phyloP scores from a whole-genome alignment of 1,140 invertebrate species.

The Drosophila auraria region DNA sequence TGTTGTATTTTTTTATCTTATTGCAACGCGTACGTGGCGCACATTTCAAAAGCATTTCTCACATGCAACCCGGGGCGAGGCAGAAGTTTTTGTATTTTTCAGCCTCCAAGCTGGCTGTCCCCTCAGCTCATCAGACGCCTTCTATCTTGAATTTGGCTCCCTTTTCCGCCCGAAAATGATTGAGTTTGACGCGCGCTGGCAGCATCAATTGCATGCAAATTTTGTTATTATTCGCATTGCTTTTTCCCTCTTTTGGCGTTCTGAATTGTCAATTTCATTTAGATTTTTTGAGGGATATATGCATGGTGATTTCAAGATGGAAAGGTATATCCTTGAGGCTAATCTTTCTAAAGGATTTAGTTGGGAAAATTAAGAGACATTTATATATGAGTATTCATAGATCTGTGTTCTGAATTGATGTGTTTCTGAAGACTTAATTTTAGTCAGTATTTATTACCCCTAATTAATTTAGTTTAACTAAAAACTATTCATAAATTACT shows the following conservation, averaged over 20 bases:
- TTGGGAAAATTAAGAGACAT: neutral
- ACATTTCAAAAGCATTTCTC: constrained; percentile 77
- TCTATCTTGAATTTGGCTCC: constrained; percentile 1
- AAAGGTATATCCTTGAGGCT: neutral
- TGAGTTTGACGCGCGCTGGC: constrained; percentile 67
- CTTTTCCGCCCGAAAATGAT: constrained; percentile 54
- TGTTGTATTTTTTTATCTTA: constrained; percentile 53
- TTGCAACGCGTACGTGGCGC: constrained; percentile 71
- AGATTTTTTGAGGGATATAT: constrained; percentile 1
- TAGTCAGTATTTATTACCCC: too few relatives aligned
- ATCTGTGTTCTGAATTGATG: neutral
- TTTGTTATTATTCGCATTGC: constrained; percentile 68
- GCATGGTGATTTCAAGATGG: constrained; percentile 11
- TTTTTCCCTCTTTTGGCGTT: constrained; percentile 36
- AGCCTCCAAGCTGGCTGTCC: constrained; percentile 1
- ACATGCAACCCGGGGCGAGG: constrained; percentile 54
- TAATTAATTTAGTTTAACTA: neutral
- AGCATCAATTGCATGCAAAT: constrained; percentile 77
- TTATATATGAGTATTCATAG: neutral
- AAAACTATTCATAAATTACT: neutral
- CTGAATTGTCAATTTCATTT: constrained; percentile 62
- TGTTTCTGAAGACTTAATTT: too few relatives aligned
- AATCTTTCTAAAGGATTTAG: too few relatives aligned
- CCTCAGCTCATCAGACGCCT: neutral
- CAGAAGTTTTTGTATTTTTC: constrained; percentile 23